These are phyloP conservation scores for Pyrocephalus nanus DNA, from an alignment of 2,797 vertebrate species.

Conservation along the genomic window DNA sequence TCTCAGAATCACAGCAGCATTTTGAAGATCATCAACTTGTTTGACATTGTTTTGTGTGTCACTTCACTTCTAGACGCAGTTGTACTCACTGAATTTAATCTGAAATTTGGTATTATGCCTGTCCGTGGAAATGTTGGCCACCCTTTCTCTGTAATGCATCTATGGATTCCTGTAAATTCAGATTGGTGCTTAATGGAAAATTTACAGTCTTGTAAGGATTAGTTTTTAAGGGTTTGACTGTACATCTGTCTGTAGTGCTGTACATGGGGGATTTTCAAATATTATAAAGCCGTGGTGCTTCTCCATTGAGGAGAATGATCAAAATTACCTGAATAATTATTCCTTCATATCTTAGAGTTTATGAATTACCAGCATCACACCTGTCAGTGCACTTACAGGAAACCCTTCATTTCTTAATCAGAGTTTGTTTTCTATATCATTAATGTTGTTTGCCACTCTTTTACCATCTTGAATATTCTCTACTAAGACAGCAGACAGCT, in stretches of 20 bases:
- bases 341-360: neutral
- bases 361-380: neutral
- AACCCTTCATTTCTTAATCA: constrained; percentile 1
- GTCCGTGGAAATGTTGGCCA: neutral
- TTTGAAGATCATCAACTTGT: neutral
- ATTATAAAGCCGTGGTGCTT: neutral
- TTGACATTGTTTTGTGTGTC: neutral
- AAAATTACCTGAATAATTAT: neutral
- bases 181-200: neutral
- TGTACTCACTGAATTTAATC: neutral
- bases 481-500: neutral
- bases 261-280: neutral
- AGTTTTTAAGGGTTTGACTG: neutral
- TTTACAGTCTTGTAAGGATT: neutral
- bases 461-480: neutral
- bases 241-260: neutral
- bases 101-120: neutral
- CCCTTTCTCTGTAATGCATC: neutral
- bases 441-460: neutral
- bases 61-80: neutral
- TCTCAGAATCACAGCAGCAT: neutral
- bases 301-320: neutral
- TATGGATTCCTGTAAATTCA: neutral
- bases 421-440: neutral
- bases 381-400: neutral